Percentiles rank a stretch among this genome's conserved stretches.
Evolutionary conservation across 1,140 invertebrate species (phyloP).

Genomic region (Drosophila watanabei): DNA sequence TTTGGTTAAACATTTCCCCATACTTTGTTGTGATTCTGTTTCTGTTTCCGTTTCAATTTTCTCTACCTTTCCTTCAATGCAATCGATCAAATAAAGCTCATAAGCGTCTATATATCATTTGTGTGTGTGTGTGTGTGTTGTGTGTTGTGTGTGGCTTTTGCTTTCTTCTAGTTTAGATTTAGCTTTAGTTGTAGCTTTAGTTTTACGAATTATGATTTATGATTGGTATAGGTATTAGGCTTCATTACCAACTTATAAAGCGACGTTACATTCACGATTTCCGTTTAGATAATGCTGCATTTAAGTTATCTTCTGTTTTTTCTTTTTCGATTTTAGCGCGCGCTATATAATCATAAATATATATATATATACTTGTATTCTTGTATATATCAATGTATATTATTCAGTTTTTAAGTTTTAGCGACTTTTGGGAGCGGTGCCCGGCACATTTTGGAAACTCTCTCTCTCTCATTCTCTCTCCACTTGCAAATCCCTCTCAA

Average conservation of each 20-base stretch:
- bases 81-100: conserved; percentile 83
- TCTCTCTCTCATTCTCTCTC: conserved; percentile 11
- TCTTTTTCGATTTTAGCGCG: conserved; percentile 48
- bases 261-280: conserved; percentile 26
- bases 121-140: conserved; percentile 29
- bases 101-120: conserved; percentile 81
- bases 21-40: conserved; percentile 58
- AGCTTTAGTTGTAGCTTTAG: conserved; percentile 26
- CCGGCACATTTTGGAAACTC: conserved; percentile 55
- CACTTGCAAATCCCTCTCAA: background rate
- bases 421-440: conserved; percentile 64
- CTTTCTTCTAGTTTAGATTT: conserved; percentile 26
- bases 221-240: conserved; percentile 58
- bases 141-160: conserved; percentile 9
- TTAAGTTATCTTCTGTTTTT: conserved; percentile 34
- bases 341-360: conserved; percentile 52
- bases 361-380: conserved; percentile 39
- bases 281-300: conserved; percentile 39
- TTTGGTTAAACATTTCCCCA: conserved; percentile 79
- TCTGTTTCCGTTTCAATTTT: background rate
- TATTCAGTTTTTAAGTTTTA: conserved; percentile 62
- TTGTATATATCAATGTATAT: conserved; percentile 56
- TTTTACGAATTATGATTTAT: conserved; percentile 42
- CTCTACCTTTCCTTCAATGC: conserved; percentile 44
- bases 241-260: conserved; percentile 62